A percentile compares a stretch with the other conserved stretches of the same genome.
phyloP scores from a whole-genome alignment of 2,113 vertebrate species.

The Scophthalmus maximus region DNA sequence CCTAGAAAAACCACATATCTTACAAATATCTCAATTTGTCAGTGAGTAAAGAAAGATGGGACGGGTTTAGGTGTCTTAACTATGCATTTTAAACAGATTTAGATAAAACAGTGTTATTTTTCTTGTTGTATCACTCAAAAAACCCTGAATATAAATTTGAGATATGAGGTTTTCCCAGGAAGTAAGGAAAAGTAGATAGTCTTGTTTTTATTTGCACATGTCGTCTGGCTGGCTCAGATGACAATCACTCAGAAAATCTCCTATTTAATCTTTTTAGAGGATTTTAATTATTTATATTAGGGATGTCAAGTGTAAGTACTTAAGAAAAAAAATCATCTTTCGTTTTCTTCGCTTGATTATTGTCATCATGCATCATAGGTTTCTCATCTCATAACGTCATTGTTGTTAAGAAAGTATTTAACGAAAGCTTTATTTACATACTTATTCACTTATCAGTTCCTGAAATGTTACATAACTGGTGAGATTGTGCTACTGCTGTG shows the following conservation, averaged over 20 bases:
- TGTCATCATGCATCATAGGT: not conserved
- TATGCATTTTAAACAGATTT: slow-evolving; percentile 40
- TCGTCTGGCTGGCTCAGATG: slow-evolving; percentile 82
- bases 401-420: slow-evolving; percentile 9
- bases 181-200: slow-evolving; percentile 2
- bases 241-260: slow-evolving; percentile 50
- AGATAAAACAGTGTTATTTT: slow-evolving; percentile 26
- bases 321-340: slow-evolving; percentile 20
- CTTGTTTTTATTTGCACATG: slow-evolving; percentile 71
- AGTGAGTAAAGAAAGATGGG: slow-evolving; percentile 6
- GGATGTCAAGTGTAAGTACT: not conserved
- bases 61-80: slow-evolving; percentile 29
- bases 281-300: slow-evolving; percentile 61
- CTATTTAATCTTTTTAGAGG: slow-evolving; percentile 56
- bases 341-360: slow-evolving; percentile 10
- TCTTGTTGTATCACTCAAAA: slow-evolving; percentile 13
- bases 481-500: slow-evolving; percentile 17
- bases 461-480: slow-evolving; percentile 2
- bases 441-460: not conserved
- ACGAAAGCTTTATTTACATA: slow-evolving; percentile 26
- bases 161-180: slow-evolving; percentile 47
- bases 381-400: slow-evolving; percentile 17
- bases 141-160: slow-evolving; percentile 11
- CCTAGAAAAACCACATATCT: slow-evolving; percentile 33
- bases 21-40: slow-evolving; percentile 22